Evolutionary conservation across 2,113 vertebrate genomes (phyloP), one percentile per base, ranked within the genome.

Genomic region (Raja brachyura): DNA sequence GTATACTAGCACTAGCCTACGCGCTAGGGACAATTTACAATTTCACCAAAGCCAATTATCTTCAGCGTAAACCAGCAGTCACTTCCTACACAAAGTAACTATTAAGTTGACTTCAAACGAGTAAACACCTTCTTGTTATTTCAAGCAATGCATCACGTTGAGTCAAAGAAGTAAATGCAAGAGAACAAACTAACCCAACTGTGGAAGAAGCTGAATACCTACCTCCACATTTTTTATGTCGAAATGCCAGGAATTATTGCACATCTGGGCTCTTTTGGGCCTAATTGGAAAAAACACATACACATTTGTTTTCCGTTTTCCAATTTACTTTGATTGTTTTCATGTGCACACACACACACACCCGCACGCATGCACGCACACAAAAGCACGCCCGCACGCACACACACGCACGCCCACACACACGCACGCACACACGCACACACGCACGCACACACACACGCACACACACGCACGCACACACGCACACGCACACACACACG

Each of bases 181-280:
- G 25, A 28, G 16, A 13, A 68, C 11, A 9, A 5, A 90, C 13
- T 4, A 73, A 11, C 20, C 33, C 20, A 28, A n/a, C 39, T 25
- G 7, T 39, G 70, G 20, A 68, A 9, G 5, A 85, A 85, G 86
- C 6, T 39, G 66, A 54, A 48, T 74, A 92, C 90, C 20, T 39
- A 92, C 90, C 90, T 54, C 1, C 0, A 92, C 90, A 92, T 92
- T 92, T 25, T 48, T 11, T 8, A 92, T 74, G 68, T 92, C 5
- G 39, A 92, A 92, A 54, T 73, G 90, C 90, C 90, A 92, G 20
- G 90, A 54, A 4, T 54, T 73, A 48, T 92, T 92, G 90, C 90
- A 92, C 33, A 74, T 48, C 66, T 25, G 9, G 4, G 5, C 13
- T 5, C 2, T 28, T 92, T 92, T 92, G 39, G 90, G 90, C 90